Evolutionary conservation across 2,888 invertebrate genomes (phyloP).

Genomic region (Xanthia togata): DNA sequence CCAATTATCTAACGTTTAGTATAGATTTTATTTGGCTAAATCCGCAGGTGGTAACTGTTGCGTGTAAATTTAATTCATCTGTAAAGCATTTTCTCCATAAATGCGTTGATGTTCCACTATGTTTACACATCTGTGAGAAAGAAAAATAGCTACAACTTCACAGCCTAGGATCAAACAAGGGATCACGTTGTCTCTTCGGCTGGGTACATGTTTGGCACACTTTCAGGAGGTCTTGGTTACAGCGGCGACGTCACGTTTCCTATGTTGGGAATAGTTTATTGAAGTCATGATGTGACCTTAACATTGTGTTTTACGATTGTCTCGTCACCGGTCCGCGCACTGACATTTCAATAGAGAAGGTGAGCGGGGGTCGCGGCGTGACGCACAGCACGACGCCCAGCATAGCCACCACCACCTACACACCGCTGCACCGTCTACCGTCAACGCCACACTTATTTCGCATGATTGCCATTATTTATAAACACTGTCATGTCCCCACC

Average conservation of each 20-base stretch:
- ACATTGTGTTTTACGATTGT: slow-evolving; percentile 90
- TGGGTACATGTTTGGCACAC: slow-evolving; percentile 85
- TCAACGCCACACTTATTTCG: slow-evolving; percentile 73
- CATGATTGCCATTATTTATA: slow-evolving; percentile 71
- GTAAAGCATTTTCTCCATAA: slow-evolving; percentile 22
- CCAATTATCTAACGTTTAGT: slow-evolving; percentile 18
- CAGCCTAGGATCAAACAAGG: slow-evolving; percentile 68
- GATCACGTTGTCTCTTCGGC: slow-evolving; percentile 77
- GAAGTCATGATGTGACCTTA: slow-evolving; percentile 90
- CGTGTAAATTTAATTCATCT: slow-evolving; percentile 24
- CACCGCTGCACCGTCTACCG: slow-evolving; percentile 55
- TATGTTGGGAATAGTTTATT: slow-evolving; percentile 89
- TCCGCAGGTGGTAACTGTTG: slow-evolving; percentile 14
- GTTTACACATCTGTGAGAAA: slow-evolving; percentile 38
- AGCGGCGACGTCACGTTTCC: slow-evolving; percentile 88
- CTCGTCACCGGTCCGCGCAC: slow-evolving; percentile 88
- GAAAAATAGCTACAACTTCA: slow-evolving; percentile 66
- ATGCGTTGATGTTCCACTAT: slow-evolving; percentile 42
- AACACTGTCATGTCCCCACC: slow-evolving; percentile 61
- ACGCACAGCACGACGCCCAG: slow-evolving; percentile 82
- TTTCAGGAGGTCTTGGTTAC: slow-evolving; percentile 85
- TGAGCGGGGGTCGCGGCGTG: slow-evolving; percentile 88
- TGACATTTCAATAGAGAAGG: slow-evolving; percentile 90
- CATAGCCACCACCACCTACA: slow-evolving; percentile 75
- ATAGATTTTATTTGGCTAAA: slow-evolving; percentile 26